Percentiles rank a stretch among this genome's conserved stretches.
Evolutionary conservation across 2,888 invertebrate species (phyloP).

Genomic region (Hyposoter dolosus): DNA sequence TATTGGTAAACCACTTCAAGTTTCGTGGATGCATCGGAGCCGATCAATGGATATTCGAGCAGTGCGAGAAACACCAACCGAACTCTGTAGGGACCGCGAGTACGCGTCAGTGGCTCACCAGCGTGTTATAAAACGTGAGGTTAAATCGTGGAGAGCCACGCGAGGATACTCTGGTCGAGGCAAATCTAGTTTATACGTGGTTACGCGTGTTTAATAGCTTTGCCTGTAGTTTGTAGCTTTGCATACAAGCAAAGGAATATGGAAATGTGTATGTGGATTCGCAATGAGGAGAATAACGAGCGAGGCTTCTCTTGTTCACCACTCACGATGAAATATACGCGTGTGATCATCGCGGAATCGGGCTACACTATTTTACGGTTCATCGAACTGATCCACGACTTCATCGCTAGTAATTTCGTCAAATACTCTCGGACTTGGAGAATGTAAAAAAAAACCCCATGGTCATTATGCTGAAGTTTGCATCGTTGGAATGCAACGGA

Average conservation of each 20-base stretch:
- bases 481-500: too few species aligned
- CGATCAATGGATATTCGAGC: slow-evolving; percentile 59
- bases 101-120: slow-evolving; percentile 41
- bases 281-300: slow-evolving; percentile 31
- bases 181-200: slow-evolving; percentile 38
- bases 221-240: background rate
- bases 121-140: slow-evolving; percentile 41
- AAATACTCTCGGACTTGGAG: background rate
- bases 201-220: slow-evolving; percentile 29
- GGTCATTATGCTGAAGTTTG: too few species aligned
- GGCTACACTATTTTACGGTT: background rate
- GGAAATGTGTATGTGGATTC: background rate
- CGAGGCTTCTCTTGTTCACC: slow-evolving; percentile 6
- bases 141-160: slow-evolving; percentile 25
- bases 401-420: background rate
- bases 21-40: slow-evolving; percentile 33
- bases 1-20: slow-evolving; percentile 47
- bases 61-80: slow-evolving; percentile 25
- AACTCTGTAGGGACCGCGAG: slow-evolving; percentile 34
- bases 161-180: slow-evolving; percentile 25
- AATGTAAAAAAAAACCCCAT: background rate
- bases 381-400: background rate
- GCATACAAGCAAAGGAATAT: background rate
- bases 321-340: slow-evolving; percentile 14
- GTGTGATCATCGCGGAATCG: background rate